These are phyloP conservation scores for Hydrocynus forskahlii DNA, from an alignment of 2,797 vertebrate genomes.

Conservation along the genomic window DNA sequence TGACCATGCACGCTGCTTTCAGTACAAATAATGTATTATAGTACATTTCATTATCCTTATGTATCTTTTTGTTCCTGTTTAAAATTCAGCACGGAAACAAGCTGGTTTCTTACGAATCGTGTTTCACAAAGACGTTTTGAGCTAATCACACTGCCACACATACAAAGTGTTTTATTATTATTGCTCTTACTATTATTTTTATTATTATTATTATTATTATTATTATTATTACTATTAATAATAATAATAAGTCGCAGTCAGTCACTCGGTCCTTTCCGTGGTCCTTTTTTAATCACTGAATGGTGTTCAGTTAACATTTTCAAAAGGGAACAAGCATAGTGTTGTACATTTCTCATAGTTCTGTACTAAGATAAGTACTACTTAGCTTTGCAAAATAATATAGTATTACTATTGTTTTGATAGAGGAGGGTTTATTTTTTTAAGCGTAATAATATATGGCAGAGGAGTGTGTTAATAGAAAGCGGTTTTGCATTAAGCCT, in stretches of 20 bases:
- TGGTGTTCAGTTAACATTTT: conserved; percentile 44
- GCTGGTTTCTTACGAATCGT: conserved; percentile 34
- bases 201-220: neutral
- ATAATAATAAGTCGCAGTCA: neutral
- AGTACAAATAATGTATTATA: conserved; percentile 59
- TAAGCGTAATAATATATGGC: conserved; percentile 85
- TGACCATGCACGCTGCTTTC: conserved; percentile 63
- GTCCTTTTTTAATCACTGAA: conserved; percentile 28
- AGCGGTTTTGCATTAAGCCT: conserved; percentile 79
- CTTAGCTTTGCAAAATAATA: conserved; percentile 78
- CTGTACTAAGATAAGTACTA: conserved; percentile 79
- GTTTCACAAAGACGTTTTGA: conserved; percentile 34
- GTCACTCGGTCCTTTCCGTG: conserved; percentile 4
- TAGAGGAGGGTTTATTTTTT: conserved; percentile 85
- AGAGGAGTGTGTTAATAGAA: conserved; percentile 79
- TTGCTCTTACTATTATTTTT: neutral
- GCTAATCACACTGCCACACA: conserved; percentile 44
- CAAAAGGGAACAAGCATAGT: conserved; percentile 61
- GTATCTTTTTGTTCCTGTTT: conserved; percentile 48
- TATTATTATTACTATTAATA: conserved; percentile 6
- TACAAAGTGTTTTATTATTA: conserved; percentile 14
- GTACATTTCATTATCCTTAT: conserved; percentile 48
- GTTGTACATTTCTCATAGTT: conserved; percentile 81
- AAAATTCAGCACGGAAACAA: conserved; percentile 42
- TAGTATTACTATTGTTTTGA: conserved; percentile 81